Base-by-base conservation (phyloP, 2,888 invertebrate species). In the Drosophila prostipennis region DNA sequence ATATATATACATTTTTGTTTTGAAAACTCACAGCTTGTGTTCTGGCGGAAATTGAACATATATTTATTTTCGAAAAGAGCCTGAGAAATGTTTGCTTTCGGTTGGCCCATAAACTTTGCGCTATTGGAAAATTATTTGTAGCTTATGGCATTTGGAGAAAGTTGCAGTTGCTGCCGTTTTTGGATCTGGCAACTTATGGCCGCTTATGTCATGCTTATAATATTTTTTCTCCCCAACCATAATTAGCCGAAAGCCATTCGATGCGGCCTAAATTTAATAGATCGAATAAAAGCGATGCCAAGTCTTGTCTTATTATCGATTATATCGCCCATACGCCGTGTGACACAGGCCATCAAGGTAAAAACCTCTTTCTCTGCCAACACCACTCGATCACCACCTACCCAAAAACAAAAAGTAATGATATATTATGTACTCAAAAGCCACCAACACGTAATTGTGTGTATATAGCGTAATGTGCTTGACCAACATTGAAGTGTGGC, bases 351-450 rank as follows among this genome's bases (percentile, higher is more conserved):
- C 63, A 71, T 36, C 57, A 61, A 64, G 43, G 48, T n/a, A 40
- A 55, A 70, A 63, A 57, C 67, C 48, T 54, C 63, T 61, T 54
- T 74, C 71, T 59, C 58, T 60, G 61, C 64, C 52, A 58, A 52
- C 71, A 78, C 74, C 78, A 78, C 79, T 79, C 76, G 79, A 77
- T 80, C 78, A 79, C 79, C 78, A 79, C 83, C 80, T 82, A 80
- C 80, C 78, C 49, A 52, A 45, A 64, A 13, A 48, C 29, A 29
- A 34, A 45, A 6, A 45, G 54, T 65, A 49, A 32, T 52, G 51
- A 52, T 69, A 48, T 69, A 63, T 55, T 45, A 49, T 58, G 46
- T 55, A 49, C 54, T 36, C 43, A 43, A 32, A 16, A 16, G n/a
- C 48, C 48, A 37, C 56, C 36, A 60, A 61, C 53, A 55, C 54